phyloP scores from a whole-genome alignment of 1,140 invertebrate species.

The Diorhabda sublineata region DNA sequence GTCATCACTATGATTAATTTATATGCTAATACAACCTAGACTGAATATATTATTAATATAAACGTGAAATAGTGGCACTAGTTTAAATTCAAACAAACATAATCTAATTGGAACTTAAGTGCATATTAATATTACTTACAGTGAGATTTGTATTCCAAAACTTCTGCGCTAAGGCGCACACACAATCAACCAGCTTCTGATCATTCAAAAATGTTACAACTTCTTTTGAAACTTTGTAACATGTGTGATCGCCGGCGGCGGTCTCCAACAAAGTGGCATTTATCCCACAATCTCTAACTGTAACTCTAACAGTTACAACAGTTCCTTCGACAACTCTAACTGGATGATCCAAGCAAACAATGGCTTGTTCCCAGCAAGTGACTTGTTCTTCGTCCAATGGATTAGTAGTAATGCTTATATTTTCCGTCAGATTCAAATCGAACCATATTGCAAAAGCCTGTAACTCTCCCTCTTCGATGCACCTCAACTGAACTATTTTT shows the following conservation, averaged over 20 bases:
- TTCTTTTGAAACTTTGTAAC: constrained; percentile 47
- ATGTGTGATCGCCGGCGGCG: constrained; percentile 6
- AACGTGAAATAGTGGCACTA: too few relatives aligned
- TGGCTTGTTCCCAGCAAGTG: constrained; percentile 73
- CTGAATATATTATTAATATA: too few relatives aligned
- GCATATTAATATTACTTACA: constrained; percentile 11
- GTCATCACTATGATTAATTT: too few relatives aligned
- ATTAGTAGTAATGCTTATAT: constrained; percentile 55
- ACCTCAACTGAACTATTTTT: constrained; percentile 15
- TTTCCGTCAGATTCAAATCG: constrained; percentile 65
- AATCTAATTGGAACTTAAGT: too few relatives aligned
- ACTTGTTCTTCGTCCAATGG: constrained; percentile 49
- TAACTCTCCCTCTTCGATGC: constrained; percentile 47
- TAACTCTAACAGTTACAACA: constrained; percentile 46
- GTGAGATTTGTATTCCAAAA: constrained; percentile 38
- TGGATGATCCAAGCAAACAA: constrained; percentile 56
- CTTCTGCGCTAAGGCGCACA: constrained; percentile 43
- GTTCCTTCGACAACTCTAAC: constrained; percentile 42
- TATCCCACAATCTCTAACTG: constrained; percentile 44
- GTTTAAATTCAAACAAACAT: too few relatives aligned
- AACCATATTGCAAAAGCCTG: constrained; percentile 64
- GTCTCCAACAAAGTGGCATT: constrained; percentile 2
- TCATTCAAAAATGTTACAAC: constrained; percentile 57
- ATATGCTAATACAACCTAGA: too few relatives aligned
- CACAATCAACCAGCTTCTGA: constrained; percentile 46